Percentiles rank a stretch among this genome's conserved stretches.
phyloP scores from a whole-genome alignment of 2,113 vertebrate species.

The Podilymbus podiceps region DNA sequence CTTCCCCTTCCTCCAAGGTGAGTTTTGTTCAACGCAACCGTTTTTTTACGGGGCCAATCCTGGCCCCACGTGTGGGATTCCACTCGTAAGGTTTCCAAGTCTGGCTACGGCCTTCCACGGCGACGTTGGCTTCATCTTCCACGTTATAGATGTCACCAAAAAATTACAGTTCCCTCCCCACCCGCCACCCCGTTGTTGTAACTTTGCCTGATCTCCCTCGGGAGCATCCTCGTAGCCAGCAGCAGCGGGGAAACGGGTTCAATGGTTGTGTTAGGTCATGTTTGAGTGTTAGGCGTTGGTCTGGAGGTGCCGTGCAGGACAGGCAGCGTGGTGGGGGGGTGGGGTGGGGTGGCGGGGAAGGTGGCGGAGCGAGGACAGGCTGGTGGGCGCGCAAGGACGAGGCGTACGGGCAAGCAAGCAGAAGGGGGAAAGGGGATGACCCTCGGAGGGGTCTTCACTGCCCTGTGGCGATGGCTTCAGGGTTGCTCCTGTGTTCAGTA shows the following conservation, averaged over 20 bases:
- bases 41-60: accelerated
- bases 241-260: too few relatives aligned
- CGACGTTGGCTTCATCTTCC: not conserved
- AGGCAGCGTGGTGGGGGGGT: accelerated
- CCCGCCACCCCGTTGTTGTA: not conserved
- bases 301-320: not conserved
- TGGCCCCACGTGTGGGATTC: accelerated
- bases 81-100: too few relatives aligned
- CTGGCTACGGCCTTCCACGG: too few relatives aligned
- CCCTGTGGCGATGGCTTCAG: not conserved
- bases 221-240: not conserved
- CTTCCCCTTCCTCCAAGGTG: too few relatives aligned
- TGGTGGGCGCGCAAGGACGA: not conserved
- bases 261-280: not conserved
- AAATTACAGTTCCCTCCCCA: not conserved
- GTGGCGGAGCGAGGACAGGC: not conserved
- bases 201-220: not conserved
- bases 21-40: accelerated
- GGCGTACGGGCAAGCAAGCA: not conserved
- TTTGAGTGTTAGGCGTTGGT: accelerated
- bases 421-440: not conserved
- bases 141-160: accelerated
- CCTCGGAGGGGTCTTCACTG: not conserved
- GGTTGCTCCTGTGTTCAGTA: too few relatives aligned
- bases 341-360: not conserved